A percentile compares a stretch with the other conserved stretches of the same genome.
phyloP scores from a whole-genome alignment of 2,888 invertebrate species.

The Chymomyza amoena region DNA sequence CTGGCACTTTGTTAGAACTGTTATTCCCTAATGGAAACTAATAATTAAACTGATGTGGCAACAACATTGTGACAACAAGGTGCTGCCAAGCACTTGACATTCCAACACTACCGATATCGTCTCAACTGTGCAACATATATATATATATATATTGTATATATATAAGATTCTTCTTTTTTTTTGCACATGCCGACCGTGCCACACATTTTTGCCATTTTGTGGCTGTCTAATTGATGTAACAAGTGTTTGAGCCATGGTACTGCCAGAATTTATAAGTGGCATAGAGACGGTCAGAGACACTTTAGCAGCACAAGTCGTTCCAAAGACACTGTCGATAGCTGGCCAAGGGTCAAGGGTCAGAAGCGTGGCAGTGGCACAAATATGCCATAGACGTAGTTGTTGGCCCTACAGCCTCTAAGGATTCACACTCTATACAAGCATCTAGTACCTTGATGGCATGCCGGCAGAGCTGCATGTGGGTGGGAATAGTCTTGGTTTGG shows the following conservation, averaged over 20 bases:
- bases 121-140: conserved; percentile 23
- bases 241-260: conserved; percentile 76
- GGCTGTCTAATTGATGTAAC: conserved; percentile 76
- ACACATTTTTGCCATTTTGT: conserved; percentile 46
- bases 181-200: conserved; percentile 46
- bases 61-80: too few relatives aligned
- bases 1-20: neutral
- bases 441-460: neutral
- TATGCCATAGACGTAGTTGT: neutral
- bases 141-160: conserved; percentile 10
- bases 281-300: conserved; percentile 27
- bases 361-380: conserved; percentile 4
- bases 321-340: conserved; percentile 66
- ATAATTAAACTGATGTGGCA: conserved; percentile 47
- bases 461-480: neutral
- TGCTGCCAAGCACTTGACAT: too few relatives aligned
- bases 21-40: conserved; percentile 29
- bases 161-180: conserved; percentile 38
- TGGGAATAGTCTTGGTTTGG: conserved; percentile 12
- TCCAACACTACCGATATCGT: conserved; percentile 34
- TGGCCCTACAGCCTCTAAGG: conserved; percentile 32
- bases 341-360: conserved; percentile 53
- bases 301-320: conserved; percentile 47
- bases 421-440: conserved; percentile 63
- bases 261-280: conserved; percentile 71